Evolutionary conservation across 1,140 invertebrate species (phyloP).

Genomic region (Eurosta solidaginis): DNA sequence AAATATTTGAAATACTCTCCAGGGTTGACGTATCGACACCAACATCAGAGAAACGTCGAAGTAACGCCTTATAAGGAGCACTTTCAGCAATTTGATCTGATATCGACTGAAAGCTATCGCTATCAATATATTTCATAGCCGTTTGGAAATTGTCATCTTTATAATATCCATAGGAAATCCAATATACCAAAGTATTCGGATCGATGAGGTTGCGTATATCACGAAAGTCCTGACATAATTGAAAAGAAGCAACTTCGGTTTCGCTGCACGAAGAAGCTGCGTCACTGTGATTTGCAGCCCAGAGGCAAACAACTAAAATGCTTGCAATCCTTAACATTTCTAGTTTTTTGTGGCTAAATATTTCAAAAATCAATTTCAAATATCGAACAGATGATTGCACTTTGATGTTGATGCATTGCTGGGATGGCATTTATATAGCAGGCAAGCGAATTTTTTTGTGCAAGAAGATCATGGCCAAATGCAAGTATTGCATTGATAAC

Average conservation of each 20-base stretch:
- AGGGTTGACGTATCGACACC: constrained; percentile 40
- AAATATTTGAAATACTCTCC: constrained; percentile 40
- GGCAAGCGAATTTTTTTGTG: no score
- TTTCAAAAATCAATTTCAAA: no score
- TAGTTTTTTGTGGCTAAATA: no score
- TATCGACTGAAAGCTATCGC: constrained; percentile 35
- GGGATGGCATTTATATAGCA: no score
- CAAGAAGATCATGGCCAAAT: no score
- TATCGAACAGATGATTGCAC: no score
- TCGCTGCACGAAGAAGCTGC: no score
- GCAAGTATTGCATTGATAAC: no score
- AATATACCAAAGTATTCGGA: constrained; percentile 14
- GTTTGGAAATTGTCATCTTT: constrained; percentile 43
- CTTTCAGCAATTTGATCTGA: constrained; percentile 39
- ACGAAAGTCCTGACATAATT: constrained; percentile 39
- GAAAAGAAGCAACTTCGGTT: neutral
- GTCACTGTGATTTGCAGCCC: neutral
- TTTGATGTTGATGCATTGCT: no score
- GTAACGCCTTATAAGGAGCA: constrained; percentile 32
- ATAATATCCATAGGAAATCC: constrained; percentile 44
- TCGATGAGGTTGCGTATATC: constrained; percentile 42
- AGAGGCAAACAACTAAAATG: no score
- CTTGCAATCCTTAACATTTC: no score
- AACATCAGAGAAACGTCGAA: constrained; percentile 29
- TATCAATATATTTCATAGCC: constrained; percentile 43